A percentile compares a stretch with the other conserved stretches of the same genome.
These are phyloP conservation scores for Hypsopygia costalis DNA, from an alignment of 2,888 invertebrate species.

Conservation along the genomic window DNA sequence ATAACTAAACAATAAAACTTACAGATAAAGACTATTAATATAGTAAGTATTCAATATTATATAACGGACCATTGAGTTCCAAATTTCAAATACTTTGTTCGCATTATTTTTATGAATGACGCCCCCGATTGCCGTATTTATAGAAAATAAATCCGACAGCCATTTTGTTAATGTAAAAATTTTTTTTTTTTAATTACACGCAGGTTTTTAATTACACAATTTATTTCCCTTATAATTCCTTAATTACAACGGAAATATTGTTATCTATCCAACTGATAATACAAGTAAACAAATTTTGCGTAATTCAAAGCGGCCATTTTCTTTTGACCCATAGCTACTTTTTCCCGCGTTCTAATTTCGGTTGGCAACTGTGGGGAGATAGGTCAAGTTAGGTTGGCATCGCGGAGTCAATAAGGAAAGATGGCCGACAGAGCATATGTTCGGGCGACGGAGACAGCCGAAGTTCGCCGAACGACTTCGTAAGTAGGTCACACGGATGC, in stretches of 20 bases:
- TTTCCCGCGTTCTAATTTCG: conserved; percentile 21
- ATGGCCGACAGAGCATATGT: conserved; percentile 64
- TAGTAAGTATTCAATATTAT: too few species aligned
- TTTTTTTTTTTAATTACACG: too few species aligned
- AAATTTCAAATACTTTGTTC: too few species aligned
- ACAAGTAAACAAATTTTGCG: conserved; percentile 33
- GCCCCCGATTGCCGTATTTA: too few species aligned
- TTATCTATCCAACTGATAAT: conserved; percentile 29
- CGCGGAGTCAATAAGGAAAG: conserved; percentile 41
- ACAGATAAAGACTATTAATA: too few species aligned
- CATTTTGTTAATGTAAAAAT: too few species aligned
- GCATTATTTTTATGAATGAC: too few species aligned
- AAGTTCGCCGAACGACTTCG: conserved; percentile 62
- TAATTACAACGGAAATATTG: conserved; percentile 11
- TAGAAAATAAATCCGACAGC: too few species aligned
- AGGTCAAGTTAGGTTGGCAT: conserved; percentile 48
- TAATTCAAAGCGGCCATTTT: conserved; percentile 18
- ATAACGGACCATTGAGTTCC: too few species aligned
- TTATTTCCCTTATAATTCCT: background rate
- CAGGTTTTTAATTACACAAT: too few species aligned
- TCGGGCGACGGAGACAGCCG: conserved; percentile 60
- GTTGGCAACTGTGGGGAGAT: conserved; percentile 14
- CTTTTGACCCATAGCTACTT: conserved; percentile 18
- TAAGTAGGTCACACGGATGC: conserved; percentile 76
- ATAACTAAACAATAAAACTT: too few species aligned